These are phyloP conservation scores for Reticulitermes speratus DNA, from an alignment of 1,140 invertebrate genomes.

Conservation along the genomic window DNA sequence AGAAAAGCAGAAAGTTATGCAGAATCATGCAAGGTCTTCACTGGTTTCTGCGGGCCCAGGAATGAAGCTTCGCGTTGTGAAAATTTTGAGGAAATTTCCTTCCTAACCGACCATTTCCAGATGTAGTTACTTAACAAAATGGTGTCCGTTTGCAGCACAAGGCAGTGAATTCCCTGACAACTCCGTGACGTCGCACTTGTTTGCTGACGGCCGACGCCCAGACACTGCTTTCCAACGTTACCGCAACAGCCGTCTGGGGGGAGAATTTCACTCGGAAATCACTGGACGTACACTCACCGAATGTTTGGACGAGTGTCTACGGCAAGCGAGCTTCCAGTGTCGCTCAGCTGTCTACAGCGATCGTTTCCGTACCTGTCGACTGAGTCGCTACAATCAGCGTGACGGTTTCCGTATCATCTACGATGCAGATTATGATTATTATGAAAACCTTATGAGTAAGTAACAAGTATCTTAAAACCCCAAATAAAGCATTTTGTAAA, in stretches of 20 bases:
- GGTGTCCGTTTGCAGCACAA: too few species aligned
- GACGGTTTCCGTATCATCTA: constrained; percentile 86
- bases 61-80: too few species aligned
- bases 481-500: background rate
- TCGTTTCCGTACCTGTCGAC: constrained; percentile 74
- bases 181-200: constrained; percentile 75
- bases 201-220: constrained; percentile 72
- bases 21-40: too few species aligned
- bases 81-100: too few species aligned
- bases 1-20: too few species aligned
- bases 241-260: constrained; percentile 77
- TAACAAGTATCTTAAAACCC: constrained; percentile 40
- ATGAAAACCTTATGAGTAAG: constrained; percentile 88
- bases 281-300: constrained; percentile 81
- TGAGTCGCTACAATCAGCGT: constrained; percentile 82
- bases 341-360: constrained; percentile 85
- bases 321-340: constrained; percentile 85
- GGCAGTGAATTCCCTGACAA: constrained; percentile 55
- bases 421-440: constrained; percentile 88
- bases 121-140: too few species aligned
- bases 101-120: too few species aligned
- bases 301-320: constrained; percentile 83
- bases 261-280: constrained; percentile 86
- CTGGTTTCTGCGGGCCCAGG: too few species aligned
- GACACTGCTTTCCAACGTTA: constrained; percentile 88